phyloP scores from a whole-genome alignment of 2,113 vertebrate genomes.

The Muntiacus reevesi region DNA sequence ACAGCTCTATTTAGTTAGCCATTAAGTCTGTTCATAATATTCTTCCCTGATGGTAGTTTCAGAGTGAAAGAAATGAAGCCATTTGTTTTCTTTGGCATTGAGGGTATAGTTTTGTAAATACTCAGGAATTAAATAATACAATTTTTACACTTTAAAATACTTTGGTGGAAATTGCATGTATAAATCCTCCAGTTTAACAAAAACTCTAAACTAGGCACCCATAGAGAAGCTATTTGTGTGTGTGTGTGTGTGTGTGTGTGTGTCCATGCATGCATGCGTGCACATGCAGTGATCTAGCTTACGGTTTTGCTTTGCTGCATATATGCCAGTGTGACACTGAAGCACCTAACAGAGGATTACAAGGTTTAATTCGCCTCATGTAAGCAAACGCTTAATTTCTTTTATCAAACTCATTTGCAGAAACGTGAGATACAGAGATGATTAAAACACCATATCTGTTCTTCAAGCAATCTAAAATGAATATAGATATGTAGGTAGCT shows the following conservation, averaged over 20 bases:
- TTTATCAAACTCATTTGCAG: not conserved
- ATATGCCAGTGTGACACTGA: not conserved
- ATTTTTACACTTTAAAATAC: slow-evolving; percentile 27
- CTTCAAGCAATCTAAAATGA: not conserved
- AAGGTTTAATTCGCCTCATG: not conserved
- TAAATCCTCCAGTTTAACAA: not conserved
- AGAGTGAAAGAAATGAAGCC: not conserved
- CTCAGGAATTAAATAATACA: slow-evolving; percentile 23
- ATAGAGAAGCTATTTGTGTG: not conserved
- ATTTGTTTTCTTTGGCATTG: not conserved
- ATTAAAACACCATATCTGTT: not conserved
- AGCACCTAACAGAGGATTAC: not conserved
- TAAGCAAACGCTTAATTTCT: not conserved
- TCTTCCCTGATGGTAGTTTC: not conserved
- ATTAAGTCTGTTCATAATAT: slow-evolving; percentile 5
- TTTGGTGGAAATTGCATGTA: not conserved
- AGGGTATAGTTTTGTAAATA: not conserved
- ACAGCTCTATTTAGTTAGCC: not conserved
- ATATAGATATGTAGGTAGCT: not conserved
- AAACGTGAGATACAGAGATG: not conserved
- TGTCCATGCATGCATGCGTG: accelerated
- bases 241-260: not conserved
- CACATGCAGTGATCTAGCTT: not conserved
- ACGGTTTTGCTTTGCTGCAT: not conserved
- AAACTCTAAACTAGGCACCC: not conserved